Percentiles rank a stretch among this genome's conserved stretches.
phyloP scores from a whole-genome alignment of 2,888 invertebrate genomes.

The Congeria kusceri region DNA sequence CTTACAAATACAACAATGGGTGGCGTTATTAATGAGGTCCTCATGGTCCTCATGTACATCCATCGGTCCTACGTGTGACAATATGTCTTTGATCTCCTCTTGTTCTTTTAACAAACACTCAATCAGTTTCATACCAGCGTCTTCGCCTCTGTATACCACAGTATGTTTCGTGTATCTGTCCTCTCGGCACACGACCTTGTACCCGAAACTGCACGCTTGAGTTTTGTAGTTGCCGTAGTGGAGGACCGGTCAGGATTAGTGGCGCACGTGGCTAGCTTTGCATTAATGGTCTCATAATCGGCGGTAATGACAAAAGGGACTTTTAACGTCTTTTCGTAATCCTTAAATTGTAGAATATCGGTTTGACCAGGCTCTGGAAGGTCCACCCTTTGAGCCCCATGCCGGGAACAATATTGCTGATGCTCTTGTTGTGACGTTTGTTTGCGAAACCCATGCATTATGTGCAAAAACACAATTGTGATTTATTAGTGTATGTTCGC shows the following conservation, averaged over 20 bases:
- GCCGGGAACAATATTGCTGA: conserved; percentile 30
- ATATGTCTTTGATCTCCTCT: conserved; percentile 29
- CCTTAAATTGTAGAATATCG: conserved; percentile 51
- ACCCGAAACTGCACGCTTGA: conserved; percentile 41
- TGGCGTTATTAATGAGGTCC: too few species aligned
- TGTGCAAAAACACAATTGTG: too few species aligned
- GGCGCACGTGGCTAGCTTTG: background rate
- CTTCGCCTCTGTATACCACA: conserved; percentile 37
- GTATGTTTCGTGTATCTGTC: conserved; percentile 39
- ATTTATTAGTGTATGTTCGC: too few species aligned
- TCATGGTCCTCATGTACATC: too few species aligned
- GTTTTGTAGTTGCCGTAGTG: too few species aligned
- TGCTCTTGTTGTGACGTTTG: conserved; percentile 36
- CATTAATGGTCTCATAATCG: conserved; percentile 38
- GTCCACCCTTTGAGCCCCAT: conserved; percentile 36
- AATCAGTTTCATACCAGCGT: conserved; percentile 36
- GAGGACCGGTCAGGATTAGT: too few species aligned
- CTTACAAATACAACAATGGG: too few species aligned
- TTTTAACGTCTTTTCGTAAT: conserved; percentile 40
- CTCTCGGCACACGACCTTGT: conserved; percentile 45
- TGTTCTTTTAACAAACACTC: conserved; percentile 38
- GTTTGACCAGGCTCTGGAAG: conserved; percentile 42
- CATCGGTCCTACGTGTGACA: conserved; percentile 30
- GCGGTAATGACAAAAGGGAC: conserved; percentile 49
- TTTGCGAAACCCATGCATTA: too few species aligned